Evolutionary conservation across 2,888 invertebrate species (phyloP).

Genomic region (Sussaba pulchella): DNA sequence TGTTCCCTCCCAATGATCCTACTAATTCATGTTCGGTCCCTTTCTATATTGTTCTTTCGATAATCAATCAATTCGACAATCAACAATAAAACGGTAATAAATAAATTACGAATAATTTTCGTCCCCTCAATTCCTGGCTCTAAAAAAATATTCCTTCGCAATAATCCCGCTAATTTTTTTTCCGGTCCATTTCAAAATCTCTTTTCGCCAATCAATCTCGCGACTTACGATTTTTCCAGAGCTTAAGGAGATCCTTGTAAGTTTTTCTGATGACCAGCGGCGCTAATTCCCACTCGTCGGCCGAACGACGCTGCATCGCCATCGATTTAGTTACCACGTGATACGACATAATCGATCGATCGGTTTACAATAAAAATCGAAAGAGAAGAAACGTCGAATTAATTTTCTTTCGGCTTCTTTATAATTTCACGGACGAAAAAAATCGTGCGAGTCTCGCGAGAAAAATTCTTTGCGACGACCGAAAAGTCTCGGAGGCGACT

Average conservation of each 20-base stretch:
- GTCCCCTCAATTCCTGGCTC: too few relatives aligned
- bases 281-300: constrained; percentile 58
- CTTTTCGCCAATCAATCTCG: not conserved
- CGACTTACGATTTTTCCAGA: constrained; percentile 78
- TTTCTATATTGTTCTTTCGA: too few relatives aligned
- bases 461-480: constrained; percentile 34
- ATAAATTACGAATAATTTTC: too few relatives aligned
- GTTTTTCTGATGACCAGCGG: constrained; percentile 69
- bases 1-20: too few relatives aligned
- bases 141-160: not conserved
- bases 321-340: not conserved
- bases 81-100: too few relatives aligned
- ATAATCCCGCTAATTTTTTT: not conserved
- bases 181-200: not conserved
- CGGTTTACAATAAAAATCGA: too few relatives aligned
- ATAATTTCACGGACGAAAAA: not conserved
- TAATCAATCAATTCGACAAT: too few relatives aligned
- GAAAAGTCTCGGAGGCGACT: constrained; percentile 51
- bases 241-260: constrained; percentile 73
- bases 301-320: constrained; percentile 71
- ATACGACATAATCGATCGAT: not conserved
- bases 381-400: not conserved
- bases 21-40: too few relatives aligned
- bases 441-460: not conserved
- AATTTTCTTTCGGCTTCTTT: not conserved